phyloP scores from a whole-genome alignment of 2,888 invertebrate genomes.

The Trisateles emortualis region DNA sequence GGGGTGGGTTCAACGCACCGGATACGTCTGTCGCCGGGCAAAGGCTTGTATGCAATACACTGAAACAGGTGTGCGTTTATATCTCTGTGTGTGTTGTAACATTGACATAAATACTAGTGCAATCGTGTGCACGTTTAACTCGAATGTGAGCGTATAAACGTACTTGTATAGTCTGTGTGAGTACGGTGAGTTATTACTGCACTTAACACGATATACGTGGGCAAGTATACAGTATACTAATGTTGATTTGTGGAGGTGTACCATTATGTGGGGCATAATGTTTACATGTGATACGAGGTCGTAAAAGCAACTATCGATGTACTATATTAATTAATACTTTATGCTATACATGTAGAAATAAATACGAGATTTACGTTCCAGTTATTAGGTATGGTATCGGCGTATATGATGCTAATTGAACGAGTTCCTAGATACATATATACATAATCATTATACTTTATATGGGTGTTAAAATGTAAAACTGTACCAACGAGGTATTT shows the following conservation, averaged over 20 bases:
- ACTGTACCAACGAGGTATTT: constrained; percentile 26
- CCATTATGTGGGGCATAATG: constrained; percentile 75
- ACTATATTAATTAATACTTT: constrained; percentile 50
- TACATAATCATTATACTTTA: constrained; percentile 24
- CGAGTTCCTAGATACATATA: constrained; percentile 20
- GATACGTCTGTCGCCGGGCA: constrained; percentile 80
- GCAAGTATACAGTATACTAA: constrained; percentile 57
- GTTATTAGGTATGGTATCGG: constrained; percentile 32
- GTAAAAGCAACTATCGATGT: constrained; percentile 56
- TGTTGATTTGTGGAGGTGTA: constrained; percentile 68
- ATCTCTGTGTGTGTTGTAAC: constrained; percentile 71
- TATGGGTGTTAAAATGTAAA: constrained; percentile 38
- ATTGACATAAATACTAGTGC: constrained; percentile 83
- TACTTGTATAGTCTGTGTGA: constrained; percentile 45
- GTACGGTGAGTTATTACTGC: constrained; percentile 68
- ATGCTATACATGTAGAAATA: background rate
- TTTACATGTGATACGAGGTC: constrained; percentile 73
- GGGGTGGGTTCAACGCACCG: constrained; percentile 83
- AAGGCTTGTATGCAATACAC: constrained; percentile 65
- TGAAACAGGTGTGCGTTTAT: constrained; percentile 70
- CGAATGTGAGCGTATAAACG: constrained; percentile 34
- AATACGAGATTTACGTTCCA: constrained; percentile 56
- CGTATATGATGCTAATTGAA: constrained; percentile 33
- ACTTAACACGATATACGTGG: constrained; percentile 66
- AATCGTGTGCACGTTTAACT: constrained; percentile 58